Base-by-base conservation (phyloP, 2,113 vertebrate genomes). In the Trochalopteron elliotii region DNA sequence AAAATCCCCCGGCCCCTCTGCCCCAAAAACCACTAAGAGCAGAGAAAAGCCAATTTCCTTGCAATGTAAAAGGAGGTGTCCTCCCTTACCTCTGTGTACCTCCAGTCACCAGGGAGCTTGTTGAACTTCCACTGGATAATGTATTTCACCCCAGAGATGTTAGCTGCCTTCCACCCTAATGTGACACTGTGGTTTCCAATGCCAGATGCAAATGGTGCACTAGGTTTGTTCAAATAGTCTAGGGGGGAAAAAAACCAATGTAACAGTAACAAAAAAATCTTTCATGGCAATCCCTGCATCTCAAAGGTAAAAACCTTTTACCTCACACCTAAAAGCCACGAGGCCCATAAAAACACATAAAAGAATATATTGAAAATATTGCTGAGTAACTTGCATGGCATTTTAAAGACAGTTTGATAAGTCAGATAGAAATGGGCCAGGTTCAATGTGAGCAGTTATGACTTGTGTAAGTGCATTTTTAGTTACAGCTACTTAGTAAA, bases 111-210 rank as follows among this genome's bases (percentile, higher is more conserved):
- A 84, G 94, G 95, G 33, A 97, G 93, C 11, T 89, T 93, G 21
- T 17, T 77, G 24, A 98, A 98, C 63, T 98, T 98, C 98, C 98
- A 98, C 86, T 98, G 98, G 70, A 98, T 91, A 44, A 98, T 97
- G 31, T 98, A 98, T 69, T 96, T 97, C 37, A 98, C 93, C 50
- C 88, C 95, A 81, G 98, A 97, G 64, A 97, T 56, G 55, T 98
- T 98, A 83, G 98, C 96, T 80, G 96, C 15, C 55, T 96, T 96
- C 98, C 98, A 98, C 21, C 96, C 61, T 75, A 98, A 52, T 16
- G 96, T 97, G 92, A 98, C 59, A 53, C 27, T 97, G 31, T 97
- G 94, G 76, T 64, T 96, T 90, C 97, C 97, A 61, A 98, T 97
- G 35, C 52, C 88, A 88, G 98, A 98, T 39, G 96, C 97, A 96